These are phyloP conservation scores for Sarcophaga caerulescens DNA, from an alignment of 2,888 invertebrate species.

Conservation along the genomic window DNA sequence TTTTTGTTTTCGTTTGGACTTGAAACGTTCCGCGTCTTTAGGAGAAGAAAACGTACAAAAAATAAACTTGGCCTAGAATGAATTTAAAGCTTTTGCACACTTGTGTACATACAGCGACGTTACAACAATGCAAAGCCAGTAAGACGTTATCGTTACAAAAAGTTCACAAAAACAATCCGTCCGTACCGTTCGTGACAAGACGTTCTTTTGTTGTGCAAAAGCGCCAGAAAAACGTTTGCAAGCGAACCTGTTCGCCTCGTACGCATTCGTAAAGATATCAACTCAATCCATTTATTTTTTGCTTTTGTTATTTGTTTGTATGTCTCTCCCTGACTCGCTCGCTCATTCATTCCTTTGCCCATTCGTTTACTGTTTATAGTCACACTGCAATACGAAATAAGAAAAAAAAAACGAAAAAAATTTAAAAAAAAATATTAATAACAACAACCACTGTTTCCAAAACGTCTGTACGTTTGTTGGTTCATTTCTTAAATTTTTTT, in stretches of 20 bases:
- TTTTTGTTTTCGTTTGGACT: not conserved
- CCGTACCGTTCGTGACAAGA: conserved; percentile 80
- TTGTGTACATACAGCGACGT: conserved; percentile 9
- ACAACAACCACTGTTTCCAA: conserved; percentile 48
- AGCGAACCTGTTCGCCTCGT: conserved; percentile 76
- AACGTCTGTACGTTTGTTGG: conserved; percentile 69
- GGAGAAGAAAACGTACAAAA: not conserved
- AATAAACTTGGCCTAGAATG: conserved; percentile 34
- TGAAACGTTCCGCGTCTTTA: conserved; percentile 21
- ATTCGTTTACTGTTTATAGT: conserved; percentile 36
- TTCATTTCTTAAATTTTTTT: conserved; percentile 47
- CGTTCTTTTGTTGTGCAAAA: conserved; percentile 81
- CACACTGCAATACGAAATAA: conserved; percentile 32
- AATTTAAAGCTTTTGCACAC: conserved; percentile 38
- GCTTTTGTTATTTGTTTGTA: conserved; percentile 30
- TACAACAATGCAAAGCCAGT: conserved; percentile 22
- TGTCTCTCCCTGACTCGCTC: conserved; percentile 55
- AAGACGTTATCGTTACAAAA: conserved; percentile 37
- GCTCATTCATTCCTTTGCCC: conserved; percentile 49
- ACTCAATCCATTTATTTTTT: conserved; percentile 16
- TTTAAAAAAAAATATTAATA: conserved; percentile 42
- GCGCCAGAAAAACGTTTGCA: conserved; percentile 73
- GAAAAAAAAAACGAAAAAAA: conserved; percentile 38
- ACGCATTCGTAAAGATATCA: conserved; percentile 67
- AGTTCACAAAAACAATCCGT: conserved; percentile 69